A percentile compares a stretch with the other conserved stretches of the same genome.
Evolutionary conservation across 2,113 vertebrate genomes (phyloP).

Genomic region (Gambusia affinis): DNA sequence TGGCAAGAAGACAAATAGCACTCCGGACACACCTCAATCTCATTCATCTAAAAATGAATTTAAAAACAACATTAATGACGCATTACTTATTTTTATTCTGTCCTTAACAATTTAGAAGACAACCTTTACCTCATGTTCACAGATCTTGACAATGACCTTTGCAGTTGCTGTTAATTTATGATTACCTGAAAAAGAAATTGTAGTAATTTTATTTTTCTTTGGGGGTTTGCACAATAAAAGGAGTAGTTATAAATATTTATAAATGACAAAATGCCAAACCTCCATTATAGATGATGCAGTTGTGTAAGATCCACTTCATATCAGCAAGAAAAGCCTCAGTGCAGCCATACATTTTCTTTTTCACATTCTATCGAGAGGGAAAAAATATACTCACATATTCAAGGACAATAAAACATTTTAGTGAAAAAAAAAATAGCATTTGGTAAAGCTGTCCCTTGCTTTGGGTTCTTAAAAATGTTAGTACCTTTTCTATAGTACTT

Average conservation of each 20-base stretch:
- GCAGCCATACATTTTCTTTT: slow-evolving; percentile 99
- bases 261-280: slow-evolving; percentile 71
- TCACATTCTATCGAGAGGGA: slow-evolving; percentile 86
- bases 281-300: slow-evolving; percentile 99
- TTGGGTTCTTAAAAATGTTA: background rate
- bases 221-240: background rate
- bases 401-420: background rate
- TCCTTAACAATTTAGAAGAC: background rate
- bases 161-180: slow-evolving; percentile 98
- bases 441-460: background rate
- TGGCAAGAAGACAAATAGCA: slow-evolving; percentile 98
- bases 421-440: slow-evolving; percentile 14
- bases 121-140: slow-evolving; percentile 93
- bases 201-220: background rate
- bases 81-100: background rate
- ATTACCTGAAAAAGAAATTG: slow-evolving; percentile 84
- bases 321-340: slow-evolving; percentile 98
- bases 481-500: slow-evolving; percentile 96
- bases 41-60: slow-evolving; percentile 90
- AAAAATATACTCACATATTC: background rate
- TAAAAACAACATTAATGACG: background rate
- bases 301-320: slow-evolving; percentile 99
- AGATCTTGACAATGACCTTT: slow-evolving; percentile 98
- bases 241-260: background rate
- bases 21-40: slow-evolving; percentile 99